Conservation (phyloP, 2,888 invertebrate genomes). For the Temnothorax unifasciatus region DNA sequence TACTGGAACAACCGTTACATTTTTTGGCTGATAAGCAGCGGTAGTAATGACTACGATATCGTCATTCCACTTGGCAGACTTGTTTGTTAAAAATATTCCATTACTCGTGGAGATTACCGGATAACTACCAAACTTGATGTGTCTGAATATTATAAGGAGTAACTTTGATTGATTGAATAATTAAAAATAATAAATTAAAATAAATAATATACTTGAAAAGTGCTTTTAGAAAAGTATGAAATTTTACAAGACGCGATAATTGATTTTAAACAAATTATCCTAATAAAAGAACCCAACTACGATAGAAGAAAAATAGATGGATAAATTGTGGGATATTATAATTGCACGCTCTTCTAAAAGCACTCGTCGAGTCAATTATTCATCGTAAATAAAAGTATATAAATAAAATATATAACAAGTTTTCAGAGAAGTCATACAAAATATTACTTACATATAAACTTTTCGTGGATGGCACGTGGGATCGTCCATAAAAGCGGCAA, state of each 20-base stretch:
- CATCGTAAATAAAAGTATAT: no score
- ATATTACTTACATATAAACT: slow-evolving; percentile 85
- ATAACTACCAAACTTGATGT: slow-evolving; percentile 87
- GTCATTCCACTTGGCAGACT: slow-evolving; percentile 81
- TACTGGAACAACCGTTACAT: slow-evolving; percentile 85
- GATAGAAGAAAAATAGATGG: neutral
- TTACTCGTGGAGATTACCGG: slow-evolving; percentile 87
- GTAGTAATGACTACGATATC: slow-evolving; percentile 81
- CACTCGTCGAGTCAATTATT: neutral
- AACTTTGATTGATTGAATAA: neutral
- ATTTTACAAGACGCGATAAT: neutral
- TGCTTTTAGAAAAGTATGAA: neutral
- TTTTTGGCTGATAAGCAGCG: slow-evolving; percentile 85
- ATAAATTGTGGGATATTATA: neutral
- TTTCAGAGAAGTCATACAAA: slow-evolving; percentile 23
- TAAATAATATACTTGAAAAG: neutral
- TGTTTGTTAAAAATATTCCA: slow-evolving; percentile 86
- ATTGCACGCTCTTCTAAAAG: neutral
- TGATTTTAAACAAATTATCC: neutral
- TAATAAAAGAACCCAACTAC: neutral
- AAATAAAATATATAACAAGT: neutral
- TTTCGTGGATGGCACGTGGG: slow-evolving; percentile 84
- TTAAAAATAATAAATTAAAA: neutral
- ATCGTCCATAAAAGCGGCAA: slow-evolving; percentile 87
- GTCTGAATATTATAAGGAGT: slow-evolving; percentile 82